phyloP scores from a whole-genome alignment of 2,888 invertebrate genomes.

The Luffia ferchaultella region DNA sequence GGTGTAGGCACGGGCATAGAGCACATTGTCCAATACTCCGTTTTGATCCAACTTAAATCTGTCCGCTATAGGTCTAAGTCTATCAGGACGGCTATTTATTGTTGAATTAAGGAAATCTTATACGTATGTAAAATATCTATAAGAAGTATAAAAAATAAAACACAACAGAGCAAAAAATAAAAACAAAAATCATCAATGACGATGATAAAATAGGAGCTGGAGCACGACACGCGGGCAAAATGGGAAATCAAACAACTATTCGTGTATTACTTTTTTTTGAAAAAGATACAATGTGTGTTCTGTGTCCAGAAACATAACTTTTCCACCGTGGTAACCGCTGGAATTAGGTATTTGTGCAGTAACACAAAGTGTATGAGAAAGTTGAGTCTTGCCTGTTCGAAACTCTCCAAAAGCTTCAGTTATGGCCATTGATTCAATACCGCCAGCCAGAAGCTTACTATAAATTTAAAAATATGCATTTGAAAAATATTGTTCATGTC shows the following conservation, averaged over 20 bases:
- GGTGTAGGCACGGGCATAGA: constrained; percentile 84
- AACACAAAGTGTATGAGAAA: constrained; percentile 82
- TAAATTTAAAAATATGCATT: constrained; percentile 11
- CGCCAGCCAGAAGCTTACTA: constrained; percentile 79
- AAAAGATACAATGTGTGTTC: constrained; percentile 86
- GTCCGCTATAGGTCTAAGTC: constrained; percentile 76
- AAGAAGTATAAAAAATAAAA: too few relatives aligned
- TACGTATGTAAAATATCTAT: not conserved
- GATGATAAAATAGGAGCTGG: too few relatives aligned
- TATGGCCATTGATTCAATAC: constrained; percentile 84
- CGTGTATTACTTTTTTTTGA: too few relatives aligned
- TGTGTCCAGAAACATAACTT: constrained; percentile 83
- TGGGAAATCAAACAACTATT: too few relatives aligned
- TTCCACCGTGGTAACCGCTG: constrained; percentile 77
- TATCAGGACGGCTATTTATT: constrained; percentile 73
- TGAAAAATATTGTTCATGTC: not conserved
- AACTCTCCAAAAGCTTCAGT: constrained; percentile 88
- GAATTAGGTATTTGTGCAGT: constrained; percentile 77
- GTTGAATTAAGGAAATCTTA: not conserved
- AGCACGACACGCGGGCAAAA: too few relatives aligned
- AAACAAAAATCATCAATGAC: too few relatives aligned
- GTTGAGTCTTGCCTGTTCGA: constrained; percentile 82
- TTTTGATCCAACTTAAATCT: constrained; percentile 78
- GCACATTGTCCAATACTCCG: constrained; percentile 78
- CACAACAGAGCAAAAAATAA: too few relatives aligned